Base-by-base conservation (phyloP, 2,888 invertebrate species). In the Galerucella pusilla region DNA sequence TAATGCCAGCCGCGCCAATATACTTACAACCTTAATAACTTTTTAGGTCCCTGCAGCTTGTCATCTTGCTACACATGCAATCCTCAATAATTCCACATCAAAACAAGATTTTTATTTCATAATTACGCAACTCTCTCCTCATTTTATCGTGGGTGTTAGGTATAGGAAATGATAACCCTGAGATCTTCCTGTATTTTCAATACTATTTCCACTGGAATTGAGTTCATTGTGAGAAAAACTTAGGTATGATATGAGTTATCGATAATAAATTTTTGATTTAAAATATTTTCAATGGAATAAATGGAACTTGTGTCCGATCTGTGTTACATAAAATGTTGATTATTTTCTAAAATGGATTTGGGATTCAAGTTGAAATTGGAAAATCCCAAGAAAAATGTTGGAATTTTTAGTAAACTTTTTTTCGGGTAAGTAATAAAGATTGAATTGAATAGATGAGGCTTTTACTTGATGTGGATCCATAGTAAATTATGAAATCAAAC, bases 311-410 rank as follows among this genome's bases (percentile, higher is more conserved):
- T 35, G 35, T 4, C 7, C 28, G 35, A 42, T 42, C 7, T 42
- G 9, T 42, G 7, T 42, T 9, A 42, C 35, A 7, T 42, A 42
- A 6, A 5, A 35, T 35, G 35, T 42, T 14, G 49, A 49, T 49
- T 49, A 49, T 49, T 49, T 49, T 49, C 11, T 49, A 49, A 14
- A 49, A 82, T 82, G 82, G 80, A 82, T 69, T 64, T 75, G n/a
- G 77, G 79, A 28, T 79, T 78, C 49, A 76, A 70, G 45, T 49
- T 81, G 20, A 79, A 76, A 16, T 73, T 73, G 25, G 73, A 77
- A n/a, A 81, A 80, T 73, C 83, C 83, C 7, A 78, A 76, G 68
- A 71, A 79, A 72, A 71, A 75, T 12, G 81, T 82, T 1, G 81
- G 78, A 73, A 12, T 78, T 20, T 59, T 81, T 9, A 81, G 82